Evolutionary conservation across 2,888 invertebrate genomes (phyloP).

Genomic region (Eretmocerus hayati): DNA sequence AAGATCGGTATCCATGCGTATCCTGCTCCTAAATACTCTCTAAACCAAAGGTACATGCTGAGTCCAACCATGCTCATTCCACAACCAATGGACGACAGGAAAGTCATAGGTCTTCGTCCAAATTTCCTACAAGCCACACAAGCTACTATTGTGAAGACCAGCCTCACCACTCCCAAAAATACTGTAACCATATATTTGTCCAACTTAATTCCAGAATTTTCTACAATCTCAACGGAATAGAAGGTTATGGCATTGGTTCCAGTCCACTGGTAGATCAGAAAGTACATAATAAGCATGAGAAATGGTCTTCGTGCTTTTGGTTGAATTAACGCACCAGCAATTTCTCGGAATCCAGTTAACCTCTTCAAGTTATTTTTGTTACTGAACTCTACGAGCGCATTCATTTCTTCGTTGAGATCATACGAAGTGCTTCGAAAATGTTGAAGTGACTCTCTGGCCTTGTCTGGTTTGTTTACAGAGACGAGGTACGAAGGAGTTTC

Average conservation of each 20-base stretch:
- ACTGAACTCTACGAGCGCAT: conserved; percentile 55
- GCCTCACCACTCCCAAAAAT: conserved; percentile 54
- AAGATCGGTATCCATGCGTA: conserved; percentile 55
- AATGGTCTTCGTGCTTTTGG: conserved; percentile 62
- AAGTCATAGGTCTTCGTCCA: conserved; percentile 58
- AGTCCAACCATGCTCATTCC: conserved; percentile 58
- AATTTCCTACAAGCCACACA: conserved; percentile 56
- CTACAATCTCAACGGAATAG: conserved; percentile 61
- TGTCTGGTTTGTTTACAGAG: conserved; percentile 53
- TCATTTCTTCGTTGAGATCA: conserved; percentile 57
- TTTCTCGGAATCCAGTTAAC: conserved; percentile 50
- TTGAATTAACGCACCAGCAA: conserved; percentile 52
- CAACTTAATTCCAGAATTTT: conserved; percentile 54
- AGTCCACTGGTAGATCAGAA: conserved; percentile 65
- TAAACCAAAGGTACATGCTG: conserved; percentile 56
- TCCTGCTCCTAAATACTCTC: conserved; percentile 47
- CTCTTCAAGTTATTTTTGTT: conserved; percentile 58
- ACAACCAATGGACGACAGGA: conserved; percentile 58
- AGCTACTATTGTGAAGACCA: conserved; percentile 58
- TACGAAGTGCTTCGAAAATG: conserved; percentile 58
- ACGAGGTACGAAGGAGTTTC: conserved; percentile 69
- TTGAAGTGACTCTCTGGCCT: conserved; percentile 54
- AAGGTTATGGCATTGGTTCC: conserved; percentile 65
- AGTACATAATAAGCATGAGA: conserved; percentile 56
- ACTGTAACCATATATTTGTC: conserved; percentile 58